These are phyloP conservation scores for Aplysia californica DNA, from an alignment of 1,140 invertebrate species.

Conservation along the genomic window DNA sequence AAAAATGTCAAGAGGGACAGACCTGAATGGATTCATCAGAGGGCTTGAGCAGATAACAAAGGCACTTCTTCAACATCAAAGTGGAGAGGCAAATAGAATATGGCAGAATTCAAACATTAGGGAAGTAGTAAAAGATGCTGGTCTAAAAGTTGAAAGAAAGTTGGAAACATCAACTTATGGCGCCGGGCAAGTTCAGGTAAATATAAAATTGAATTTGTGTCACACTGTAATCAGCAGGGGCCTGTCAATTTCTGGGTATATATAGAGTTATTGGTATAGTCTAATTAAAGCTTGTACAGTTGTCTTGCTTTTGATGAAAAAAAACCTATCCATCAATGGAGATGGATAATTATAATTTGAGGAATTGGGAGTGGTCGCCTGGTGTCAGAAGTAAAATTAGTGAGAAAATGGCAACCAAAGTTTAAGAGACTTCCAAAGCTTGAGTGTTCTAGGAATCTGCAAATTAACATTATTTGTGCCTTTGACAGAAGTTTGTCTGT, in stretches of 20 bases:
- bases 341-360: not conserved
- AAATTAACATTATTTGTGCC: no score
- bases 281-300: not conserved
- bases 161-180: no score
- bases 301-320: not conserved
- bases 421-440: no score
- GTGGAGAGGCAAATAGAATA: constrained; percentile 38
- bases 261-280: constrained; percentile 34
- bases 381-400: no score
- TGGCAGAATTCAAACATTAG: constrained; percentile 61
- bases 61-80: constrained; percentile 48
- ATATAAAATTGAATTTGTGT: no score
- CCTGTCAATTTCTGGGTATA: constrained; percentile 10
- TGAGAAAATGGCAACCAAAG: no score
- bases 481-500: no score
- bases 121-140: constrained; percentile 40
- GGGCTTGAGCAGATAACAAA: constrained; percentile 53
- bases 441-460: no score
- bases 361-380: no score
- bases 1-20: constrained; percentile 53
- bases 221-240: constrained; percentile 13
- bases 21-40: constrained; percentile 52
- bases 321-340: not conserved
- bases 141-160: constrained; percentile 42
- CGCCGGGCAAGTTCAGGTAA: no score